Base-by-base conservation (phyloP, 2,888 invertebrate genomes). In the Meteorus colon region DNA sequence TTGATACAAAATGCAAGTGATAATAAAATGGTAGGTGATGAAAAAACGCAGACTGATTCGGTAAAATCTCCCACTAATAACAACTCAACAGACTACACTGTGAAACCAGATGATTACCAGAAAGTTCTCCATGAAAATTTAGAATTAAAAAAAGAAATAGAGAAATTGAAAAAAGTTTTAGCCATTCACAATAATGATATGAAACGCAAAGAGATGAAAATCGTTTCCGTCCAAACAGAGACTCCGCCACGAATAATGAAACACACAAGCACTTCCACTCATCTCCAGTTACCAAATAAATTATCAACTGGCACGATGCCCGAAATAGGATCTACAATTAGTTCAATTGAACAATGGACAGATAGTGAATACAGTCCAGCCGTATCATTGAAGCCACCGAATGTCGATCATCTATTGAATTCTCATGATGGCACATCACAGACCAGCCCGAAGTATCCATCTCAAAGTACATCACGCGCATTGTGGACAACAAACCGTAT, bases 401-500 rank as follows among this genome's bases (percentile, higher is more conserved):
- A 85, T 73, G 70, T 87, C 14, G 82, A 83, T 2, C 79, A 79
- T 63, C 78, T 81, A 41, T 74, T 86, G 5, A 84, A 84, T 74
- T 84, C 86, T 1, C 88, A 87, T 59, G 86, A 86, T 12, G 87
- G 87, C 65, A 59, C 73, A 34, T 75, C 55, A 72, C 75, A 68
- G 71, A 79, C 55, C 14, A 62, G 29, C 1, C 2, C 77, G 82
- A 12, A 66, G 66, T 16, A 84, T 77, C 37, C 78, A 1, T 60
- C 79, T 10, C 82, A 79, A 37, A 78, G 83, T 3, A 60, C 87
- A 6, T 89, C 89, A 0, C 81, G 82, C 19, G 84, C 88, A 29
- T 87, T 89, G 74, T 77, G 87, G 24, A 89, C 89, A 27, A 89
- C 89, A 0, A 87, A 89, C 3, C 82, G 85, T 60, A 88, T 89